Conservation (phyloP, 2,888 invertebrate species). For the Platycheirus albimanus region DNA sequence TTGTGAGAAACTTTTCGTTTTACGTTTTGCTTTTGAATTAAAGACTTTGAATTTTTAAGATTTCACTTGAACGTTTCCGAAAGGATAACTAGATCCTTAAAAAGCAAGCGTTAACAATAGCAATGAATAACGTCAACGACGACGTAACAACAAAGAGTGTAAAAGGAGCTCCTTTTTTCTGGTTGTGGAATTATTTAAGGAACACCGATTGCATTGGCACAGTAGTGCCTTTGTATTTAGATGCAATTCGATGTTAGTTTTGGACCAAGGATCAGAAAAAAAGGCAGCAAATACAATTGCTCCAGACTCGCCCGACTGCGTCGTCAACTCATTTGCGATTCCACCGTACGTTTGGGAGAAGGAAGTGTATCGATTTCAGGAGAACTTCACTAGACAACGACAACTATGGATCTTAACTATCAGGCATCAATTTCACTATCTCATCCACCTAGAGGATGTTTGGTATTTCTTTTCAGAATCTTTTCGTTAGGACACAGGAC, state of each 20-base stretch:
- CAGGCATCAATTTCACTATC: constrained; percentile 16
- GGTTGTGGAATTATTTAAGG: neutral
- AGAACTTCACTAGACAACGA: constrained; percentile 26
- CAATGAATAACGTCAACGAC: constrained; percentile 3
- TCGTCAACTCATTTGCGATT: constrained; percentile 62
- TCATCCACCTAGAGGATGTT: constrained; percentile 3
- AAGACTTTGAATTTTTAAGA: neutral
- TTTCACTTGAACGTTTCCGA: constrained; percentile 7
- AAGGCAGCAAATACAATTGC: constrained; percentile 16
- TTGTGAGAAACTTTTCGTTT: constrained; percentile 1
- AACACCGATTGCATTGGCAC: constrained; percentile 50
- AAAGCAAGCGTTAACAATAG: constrained; percentile 13
- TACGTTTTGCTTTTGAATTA: neutral
- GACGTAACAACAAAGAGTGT: constrained; percentile 16
- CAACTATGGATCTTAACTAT: constrained; percentile 14
- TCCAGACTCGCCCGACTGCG: constrained; percentile 33
- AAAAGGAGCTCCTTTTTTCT: constrained; percentile 3
- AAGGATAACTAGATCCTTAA: constrained; percentile 11
- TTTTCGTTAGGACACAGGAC: neutral
- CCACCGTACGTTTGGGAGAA: constrained; percentile 33
- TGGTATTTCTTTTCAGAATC: neutral
- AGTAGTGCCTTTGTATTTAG: constrained; percentile 38
- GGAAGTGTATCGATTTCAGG: constrained; percentile 59
- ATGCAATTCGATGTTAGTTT: constrained; percentile 5
- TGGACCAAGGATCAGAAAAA: constrained; percentile 21